Conservation (phyloP, 1,140 invertebrate genomes). For the Xylocopa sonorina region DNA sequence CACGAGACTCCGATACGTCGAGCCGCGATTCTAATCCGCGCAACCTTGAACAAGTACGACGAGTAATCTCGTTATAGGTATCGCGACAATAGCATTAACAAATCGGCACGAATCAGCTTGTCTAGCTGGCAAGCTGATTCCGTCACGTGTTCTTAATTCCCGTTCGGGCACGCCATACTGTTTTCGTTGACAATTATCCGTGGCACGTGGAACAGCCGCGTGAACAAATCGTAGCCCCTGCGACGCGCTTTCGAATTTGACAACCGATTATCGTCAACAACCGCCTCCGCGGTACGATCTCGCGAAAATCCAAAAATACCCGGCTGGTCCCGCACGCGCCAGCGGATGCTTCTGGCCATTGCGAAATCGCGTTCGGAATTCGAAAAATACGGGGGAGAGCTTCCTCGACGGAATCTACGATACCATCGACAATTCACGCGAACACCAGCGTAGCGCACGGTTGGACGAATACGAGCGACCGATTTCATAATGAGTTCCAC, state of each 20-base stretch:
- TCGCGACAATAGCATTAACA: constrained; percentile 2
- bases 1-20: neutral
- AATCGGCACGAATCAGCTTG: constrained; percentile 13
- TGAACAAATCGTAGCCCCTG: neutral
- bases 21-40: neutral
- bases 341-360: neutral
- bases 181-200: constrained; percentile 13
- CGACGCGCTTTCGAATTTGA: neutral
- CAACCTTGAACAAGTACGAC: constrained; percentile 4
- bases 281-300: too few species aligned
- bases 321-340: neutral
- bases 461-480: neutral
- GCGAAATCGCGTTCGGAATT: neutral
- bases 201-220: neutral
- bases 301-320: neutral
- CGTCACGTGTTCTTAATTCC: constrained; percentile 15
- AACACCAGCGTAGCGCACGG: neutral
- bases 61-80: constrained; percentile 36
- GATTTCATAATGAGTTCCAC: constrained; percentile 3
- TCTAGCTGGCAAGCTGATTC: neutral
- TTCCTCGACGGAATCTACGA: neutral
- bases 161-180: neutral
- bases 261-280: neutral
- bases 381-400: neutral
- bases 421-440: constrained; percentile 4